These are phyloP conservation scores for Grantiella picta DNA, from an alignment of 2,113 vertebrate species.

Conservation along the genomic window DNA sequence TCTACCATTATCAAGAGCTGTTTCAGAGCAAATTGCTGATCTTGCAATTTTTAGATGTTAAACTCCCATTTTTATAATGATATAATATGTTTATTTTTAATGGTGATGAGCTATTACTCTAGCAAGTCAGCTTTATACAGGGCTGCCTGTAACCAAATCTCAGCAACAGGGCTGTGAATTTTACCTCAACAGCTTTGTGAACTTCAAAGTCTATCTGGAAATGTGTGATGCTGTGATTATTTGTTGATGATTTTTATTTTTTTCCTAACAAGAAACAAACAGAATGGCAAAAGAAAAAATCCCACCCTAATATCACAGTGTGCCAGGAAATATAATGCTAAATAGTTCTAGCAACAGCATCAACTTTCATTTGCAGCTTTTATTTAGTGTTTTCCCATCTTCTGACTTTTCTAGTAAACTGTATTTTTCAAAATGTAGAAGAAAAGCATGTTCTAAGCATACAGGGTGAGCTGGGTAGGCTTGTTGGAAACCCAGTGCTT, in stretches of 20 bases:
- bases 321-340: neutral
- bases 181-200: neutral
- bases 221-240: conserved; percentile 4
- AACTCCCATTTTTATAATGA: neutral
- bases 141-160: neutral
- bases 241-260: neutral
- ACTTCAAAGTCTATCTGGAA: conserved; percentile 6
- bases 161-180: conserved; percentile 9
- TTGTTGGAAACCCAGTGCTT: neutral
- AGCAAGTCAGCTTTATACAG: neutral
- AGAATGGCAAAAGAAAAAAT: neutral
- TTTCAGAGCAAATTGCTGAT: neutral
- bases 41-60: neutral
- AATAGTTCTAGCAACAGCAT: neutral
- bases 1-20: neutral
- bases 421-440: neutral
- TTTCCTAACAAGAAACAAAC: neutral
- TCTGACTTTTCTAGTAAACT: neutral
- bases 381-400: neutral
- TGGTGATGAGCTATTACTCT: neutral
- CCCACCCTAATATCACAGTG: neutral
- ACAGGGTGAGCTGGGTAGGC: neutral
- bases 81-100: neutral
- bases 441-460: neutral
- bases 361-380: neutral